Percentiles rank a stretch among this genome's conserved stretches.
phyloP scores from a whole-genome alignment of 2,888 invertebrate species.

The Venusia cambrica region DNA sequence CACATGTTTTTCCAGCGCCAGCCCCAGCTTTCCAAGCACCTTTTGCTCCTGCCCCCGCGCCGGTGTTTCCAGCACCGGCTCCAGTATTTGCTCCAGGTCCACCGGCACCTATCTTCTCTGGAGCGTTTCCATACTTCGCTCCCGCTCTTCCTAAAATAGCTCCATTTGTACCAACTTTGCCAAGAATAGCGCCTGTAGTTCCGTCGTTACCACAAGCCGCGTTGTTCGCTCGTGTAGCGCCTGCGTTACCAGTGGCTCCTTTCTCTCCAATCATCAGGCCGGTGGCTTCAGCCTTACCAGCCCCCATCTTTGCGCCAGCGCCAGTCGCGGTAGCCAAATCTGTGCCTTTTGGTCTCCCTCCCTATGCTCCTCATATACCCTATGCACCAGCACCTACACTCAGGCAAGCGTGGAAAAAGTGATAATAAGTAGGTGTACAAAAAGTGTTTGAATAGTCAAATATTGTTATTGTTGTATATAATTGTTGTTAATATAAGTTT shows the following conservation, averaged over 20 bases:
- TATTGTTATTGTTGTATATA: constrained; percentile 34
- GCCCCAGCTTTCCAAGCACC: too few relatives aligned
- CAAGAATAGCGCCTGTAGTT: constrained; percentile 26
- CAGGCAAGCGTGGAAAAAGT: constrained; percentile 67
- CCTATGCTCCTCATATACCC: constrained; percentile 46
- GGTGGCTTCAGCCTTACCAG: constrained; percentile 36
- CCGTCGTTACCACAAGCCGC: constrained; percentile 33
- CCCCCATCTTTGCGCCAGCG: constrained; percentile 44
- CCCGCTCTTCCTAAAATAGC: constrained; percentile 26
- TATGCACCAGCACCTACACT: constrained; percentile 45
- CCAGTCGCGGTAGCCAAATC: constrained; percentile 47
- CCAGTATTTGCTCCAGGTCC: constrained; percentile 27
- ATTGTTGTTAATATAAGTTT: constrained; percentile 40
- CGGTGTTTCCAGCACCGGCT: constrained; percentile 15
- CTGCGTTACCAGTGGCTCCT: constrained; percentile 41
- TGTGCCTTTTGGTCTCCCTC: constrained; percentile 35
- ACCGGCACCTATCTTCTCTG: constrained; percentile 31
- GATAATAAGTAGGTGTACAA: constrained; percentile 25
- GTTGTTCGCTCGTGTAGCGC: constrained; percentile 33
- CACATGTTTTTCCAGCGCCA: constrained; percentile 34
- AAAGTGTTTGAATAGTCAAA: constrained; percentile 15
- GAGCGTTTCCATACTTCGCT: constrained; percentile 20
- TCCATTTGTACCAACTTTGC: constrained; percentile 23
- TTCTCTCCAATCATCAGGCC: constrained; percentile 48
- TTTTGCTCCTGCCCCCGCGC: constrained; percentile 21